These are phyloP conservation scores for Gambusia yucatana DNA, from an alignment of 2,797 vertebrate species.

Conservation along the genomic window DNA sequence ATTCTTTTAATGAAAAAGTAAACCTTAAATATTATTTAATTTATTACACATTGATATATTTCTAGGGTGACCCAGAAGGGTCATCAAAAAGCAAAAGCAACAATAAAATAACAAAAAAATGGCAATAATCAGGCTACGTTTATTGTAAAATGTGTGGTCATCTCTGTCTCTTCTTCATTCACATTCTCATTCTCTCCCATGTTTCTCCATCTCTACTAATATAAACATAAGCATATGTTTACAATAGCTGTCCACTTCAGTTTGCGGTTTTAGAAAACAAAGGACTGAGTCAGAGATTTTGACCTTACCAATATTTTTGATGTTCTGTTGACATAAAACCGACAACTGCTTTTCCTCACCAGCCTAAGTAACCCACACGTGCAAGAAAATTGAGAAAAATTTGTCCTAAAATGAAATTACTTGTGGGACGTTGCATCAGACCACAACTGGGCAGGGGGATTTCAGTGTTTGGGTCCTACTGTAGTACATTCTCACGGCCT, in stretches of 20 bases:
- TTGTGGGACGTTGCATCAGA: not conserved
- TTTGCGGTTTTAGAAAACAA: not conserved
- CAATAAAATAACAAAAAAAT: not conserved
- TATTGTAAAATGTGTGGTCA: not conserved
- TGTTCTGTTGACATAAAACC: not conserved
- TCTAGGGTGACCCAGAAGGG: not conserved
- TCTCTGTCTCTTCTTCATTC: not conserved
- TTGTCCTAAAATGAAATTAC: not conserved
- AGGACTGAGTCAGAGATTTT: not conserved
- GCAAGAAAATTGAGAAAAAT: not conserved
- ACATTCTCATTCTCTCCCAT: not conserved
- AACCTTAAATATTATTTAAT: not conserved
- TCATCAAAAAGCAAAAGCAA: not conserved
- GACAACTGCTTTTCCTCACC: not conserved
- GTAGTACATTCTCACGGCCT: too few relatives aligned
- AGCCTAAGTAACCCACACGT: not conserved
- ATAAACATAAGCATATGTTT: not conserved
- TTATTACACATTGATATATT: not conserved
- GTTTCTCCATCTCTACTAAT: not conserved
- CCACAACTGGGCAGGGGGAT: not conserved
- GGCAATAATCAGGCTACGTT: not conserved
- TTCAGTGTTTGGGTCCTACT: not conserved
- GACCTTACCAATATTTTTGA: not conserved
- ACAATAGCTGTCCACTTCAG: not conserved
- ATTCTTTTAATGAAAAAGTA: too few relatives aligned